Evolutionary conservation across 2,113 vertebrate genomes (phyloP).

Genomic region (Elanus axillaris): DNA sequence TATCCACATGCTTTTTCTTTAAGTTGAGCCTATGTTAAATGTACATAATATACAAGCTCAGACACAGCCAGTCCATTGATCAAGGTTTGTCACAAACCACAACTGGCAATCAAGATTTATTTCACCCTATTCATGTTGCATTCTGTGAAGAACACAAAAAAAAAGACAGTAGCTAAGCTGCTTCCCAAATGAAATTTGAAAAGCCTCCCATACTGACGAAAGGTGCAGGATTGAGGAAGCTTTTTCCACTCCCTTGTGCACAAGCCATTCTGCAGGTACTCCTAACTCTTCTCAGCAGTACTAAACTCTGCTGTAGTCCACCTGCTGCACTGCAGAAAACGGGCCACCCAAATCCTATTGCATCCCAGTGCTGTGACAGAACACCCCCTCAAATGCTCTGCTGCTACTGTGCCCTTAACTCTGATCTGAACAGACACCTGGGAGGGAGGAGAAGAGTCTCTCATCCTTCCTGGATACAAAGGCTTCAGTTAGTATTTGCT

Average conservation of each 20-base stretch:
- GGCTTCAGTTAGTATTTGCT: not conserved
- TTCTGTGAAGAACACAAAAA: not conserved
- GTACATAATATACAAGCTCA: not conserved
- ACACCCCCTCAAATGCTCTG: not conserved
- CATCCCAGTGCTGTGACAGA: not conserved
- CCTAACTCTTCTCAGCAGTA: not conserved
- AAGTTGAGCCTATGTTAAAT: not conserved
- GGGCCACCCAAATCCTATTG: not conserved
- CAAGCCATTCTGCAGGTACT: not conserved
- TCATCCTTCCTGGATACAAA: not conserved
- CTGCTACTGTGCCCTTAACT: not conserved
- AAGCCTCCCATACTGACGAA: not conserved
- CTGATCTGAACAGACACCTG: not conserved
- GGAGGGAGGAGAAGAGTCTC: not conserved
- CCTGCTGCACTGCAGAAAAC: not conserved
- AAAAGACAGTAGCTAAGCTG: not conserved
- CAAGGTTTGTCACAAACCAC: not conserved
- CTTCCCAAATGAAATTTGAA: not conserved
- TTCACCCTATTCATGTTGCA: not conserved
- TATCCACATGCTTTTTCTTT: not conserved
- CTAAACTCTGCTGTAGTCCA: not conserved
- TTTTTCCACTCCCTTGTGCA: not conserved
- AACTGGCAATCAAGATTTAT: not conserved
- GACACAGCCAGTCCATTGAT: not conserved
- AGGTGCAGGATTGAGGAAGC: not conserved